Evolutionary conservation across 2,888 invertebrate species (phyloP).

Genomic region (Rhamnusium bicolor): DNA sequence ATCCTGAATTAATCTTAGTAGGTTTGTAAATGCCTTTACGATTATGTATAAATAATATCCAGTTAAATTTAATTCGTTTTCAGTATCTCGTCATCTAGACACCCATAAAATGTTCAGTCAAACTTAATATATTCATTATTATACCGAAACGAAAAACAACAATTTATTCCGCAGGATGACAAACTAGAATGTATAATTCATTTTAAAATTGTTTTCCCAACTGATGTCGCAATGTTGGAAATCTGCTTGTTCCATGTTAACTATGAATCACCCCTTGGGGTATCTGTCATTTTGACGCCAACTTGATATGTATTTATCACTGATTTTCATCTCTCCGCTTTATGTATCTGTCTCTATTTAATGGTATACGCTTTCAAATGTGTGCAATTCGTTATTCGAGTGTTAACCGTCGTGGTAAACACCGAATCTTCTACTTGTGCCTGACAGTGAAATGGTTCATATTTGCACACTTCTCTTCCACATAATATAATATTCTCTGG

Average conservation of each 20-base stretch:
- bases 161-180: not conserved
- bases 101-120: too few species aligned
- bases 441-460: slow-evolving; percentile 36
- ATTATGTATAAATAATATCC: too few species aligned
- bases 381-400: slow-evolving; percentile 34
- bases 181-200: slow-evolving; percentile 2
- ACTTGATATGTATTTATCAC: slow-evolving; percentile 53
- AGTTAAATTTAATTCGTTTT: too few species aligned
- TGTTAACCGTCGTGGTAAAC: slow-evolving; percentile 39
- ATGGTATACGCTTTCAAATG: slow-evolving; percentile 30
- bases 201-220: slow-evolving; percentile 17
- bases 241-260: slow-evolving; percentile 50
- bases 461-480: slow-evolving; percentile 36
- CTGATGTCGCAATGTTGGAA: slow-evolving; percentile 35
- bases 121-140: not conserved
- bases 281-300: slow-evolving; percentile 55
- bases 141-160: not conserved
- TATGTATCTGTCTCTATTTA: slow-evolving; percentile 37
- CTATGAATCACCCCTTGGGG: slow-evolving; percentile 54
- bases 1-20: too few species aligned
- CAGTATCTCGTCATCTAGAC: too few species aligned
- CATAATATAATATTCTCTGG: slow-evolving; percentile 32
- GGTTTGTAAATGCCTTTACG: too few species aligned
- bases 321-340: slow-evolving; percentile 48
- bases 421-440: slow-evolving; percentile 23